Conservation (phyloP, 2,888 invertebrate species). For the Gerosis bhagava region DNA sequence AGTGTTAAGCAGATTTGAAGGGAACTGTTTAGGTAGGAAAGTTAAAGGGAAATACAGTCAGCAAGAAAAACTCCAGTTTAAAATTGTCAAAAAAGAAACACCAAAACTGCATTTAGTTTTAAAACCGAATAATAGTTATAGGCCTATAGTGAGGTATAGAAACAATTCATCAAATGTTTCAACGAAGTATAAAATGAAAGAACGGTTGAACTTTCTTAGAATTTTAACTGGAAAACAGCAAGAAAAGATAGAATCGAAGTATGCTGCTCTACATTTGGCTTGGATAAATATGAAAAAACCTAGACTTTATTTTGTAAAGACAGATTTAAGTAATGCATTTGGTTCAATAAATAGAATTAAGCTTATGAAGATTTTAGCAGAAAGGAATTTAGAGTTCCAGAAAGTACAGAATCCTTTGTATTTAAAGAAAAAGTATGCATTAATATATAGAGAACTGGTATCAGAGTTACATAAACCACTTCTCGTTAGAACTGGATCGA, state of each 20-base stretch:
- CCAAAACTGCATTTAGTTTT: conserved; percentile 66
- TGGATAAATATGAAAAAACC: conserved; percentile 61
- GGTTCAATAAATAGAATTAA: conserved; percentile 65
- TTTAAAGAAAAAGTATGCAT: conserved; percentile 53
- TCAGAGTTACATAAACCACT: conserved; percentile 62
- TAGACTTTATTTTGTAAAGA: conserved; percentile 69
- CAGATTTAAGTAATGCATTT: conserved; percentile 75
- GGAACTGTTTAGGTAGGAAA: conserved; percentile 50
- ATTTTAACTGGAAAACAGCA: conserved; percentile 44
- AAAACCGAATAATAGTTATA: conserved; percentile 58
- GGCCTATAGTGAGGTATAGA: conserved; percentile 70
- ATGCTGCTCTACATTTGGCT: conserved; percentile 44
- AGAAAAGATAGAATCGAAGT: conserved; percentile 55
- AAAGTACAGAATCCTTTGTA: conserved; percentile 48
- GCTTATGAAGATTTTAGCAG: conserved; percentile 55
- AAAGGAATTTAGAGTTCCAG: conserved; percentile 50
- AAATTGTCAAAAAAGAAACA: conserved; percentile 49
- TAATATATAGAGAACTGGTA: conserved; percentile 58
- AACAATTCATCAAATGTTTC: conserved; percentile 40
- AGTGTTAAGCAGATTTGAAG: conserved; percentile 51
- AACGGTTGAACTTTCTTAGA: conserved; percentile 56
- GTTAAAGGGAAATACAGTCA: conserved; percentile 44
- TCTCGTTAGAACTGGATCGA: conserved; percentile 67
- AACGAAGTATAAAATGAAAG: conserved; percentile 62
- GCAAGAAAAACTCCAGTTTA: conserved; percentile 45